Conservation (phyloP, 2,113 vertebrate species). For the Onychostoma macrolepis region DNA sequence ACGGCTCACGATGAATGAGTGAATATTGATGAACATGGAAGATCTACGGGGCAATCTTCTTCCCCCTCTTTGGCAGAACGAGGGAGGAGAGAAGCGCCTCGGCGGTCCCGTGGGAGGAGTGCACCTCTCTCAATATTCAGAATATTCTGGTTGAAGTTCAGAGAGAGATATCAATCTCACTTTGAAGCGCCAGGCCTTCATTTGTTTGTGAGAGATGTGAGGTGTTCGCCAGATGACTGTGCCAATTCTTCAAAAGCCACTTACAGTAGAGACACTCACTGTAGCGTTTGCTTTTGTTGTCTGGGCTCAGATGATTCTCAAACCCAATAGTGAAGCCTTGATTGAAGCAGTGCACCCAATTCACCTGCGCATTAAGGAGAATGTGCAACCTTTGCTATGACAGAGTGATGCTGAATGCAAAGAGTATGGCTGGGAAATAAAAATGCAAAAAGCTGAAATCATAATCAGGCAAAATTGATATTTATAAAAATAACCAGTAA, state of each 20-base stretch:
- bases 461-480: not conserved
- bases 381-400: slow-evolving; percentile 22
- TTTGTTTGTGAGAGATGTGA: slow-evolving; percentile 83
- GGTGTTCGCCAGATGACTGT: slow-evolving; percentile 78
- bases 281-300: slow-evolving; percentile 71
- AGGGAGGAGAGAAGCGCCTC: slow-evolving; percentile 64
- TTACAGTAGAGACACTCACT: slow-evolving; percentile 72
- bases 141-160: slow-evolving; percentile 84
- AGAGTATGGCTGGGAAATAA: not conserved
- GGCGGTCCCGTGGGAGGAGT: slow-evolving; percentile 73
- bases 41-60: slow-evolving; percentile 71
- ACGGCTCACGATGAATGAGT: slow-evolving; percentile 79
- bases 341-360: slow-evolving; percentile 66
- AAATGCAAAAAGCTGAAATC: not conserved
- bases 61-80: slow-evolving; percentile 60
- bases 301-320: slow-evolving; percentile 60
- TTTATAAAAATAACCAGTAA: not conserved
- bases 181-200: slow-evolving; percentile 82
- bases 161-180: slow-evolving; percentile 92
- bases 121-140: slow-evolving; percentile 85
- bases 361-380: slow-evolving; percentile 59
- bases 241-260: slow-evolving; percentile 84
- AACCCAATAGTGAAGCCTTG: slow-evolving; percentile 64
- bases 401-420: slow-evolving; percentile 21
- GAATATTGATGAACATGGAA: slow-evolving; percentile 83